Conservation (phyloP, 2,888 invertebrate genomes). For the Marasmarcha lunaedactyla region DNA sequence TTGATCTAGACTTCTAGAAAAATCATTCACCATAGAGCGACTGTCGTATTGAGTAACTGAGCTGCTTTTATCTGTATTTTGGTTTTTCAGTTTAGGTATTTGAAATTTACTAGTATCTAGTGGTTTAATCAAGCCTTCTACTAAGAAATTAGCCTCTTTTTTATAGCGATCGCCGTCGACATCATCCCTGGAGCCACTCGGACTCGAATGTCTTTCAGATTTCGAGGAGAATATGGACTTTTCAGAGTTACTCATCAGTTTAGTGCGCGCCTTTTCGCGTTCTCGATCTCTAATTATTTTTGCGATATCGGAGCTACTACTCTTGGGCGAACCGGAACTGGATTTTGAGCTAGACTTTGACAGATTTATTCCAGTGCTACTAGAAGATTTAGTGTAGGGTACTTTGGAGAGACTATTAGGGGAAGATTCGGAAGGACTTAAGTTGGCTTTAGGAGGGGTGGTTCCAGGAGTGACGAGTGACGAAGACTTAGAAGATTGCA, state of each 20-base stretch:
- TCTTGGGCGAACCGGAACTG: constrained; percentile 73
- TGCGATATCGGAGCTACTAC: constrained; percentile 66
- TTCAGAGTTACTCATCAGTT: constrained; percentile 70
- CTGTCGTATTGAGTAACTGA: constrained; percentile 50
- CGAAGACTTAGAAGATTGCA: constrained; percentile 56
- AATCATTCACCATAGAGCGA: constrained; percentile 57
- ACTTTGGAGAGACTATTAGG: constrained; percentile 43
- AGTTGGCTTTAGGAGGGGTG: constrained; percentile 55
- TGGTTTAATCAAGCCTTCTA: constrained; percentile 83
- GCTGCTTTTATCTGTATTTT: constrained; percentile 58
- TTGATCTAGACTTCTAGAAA: constrained; percentile 49
- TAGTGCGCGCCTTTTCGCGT: constrained; percentile 68
- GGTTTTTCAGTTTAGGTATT: constrained; percentile 81
- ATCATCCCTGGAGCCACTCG: constrained; percentile 74
- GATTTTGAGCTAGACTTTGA: constrained; percentile 60
- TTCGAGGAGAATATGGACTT: constrained; percentile 75
- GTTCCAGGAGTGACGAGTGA: constrained; percentile 39
- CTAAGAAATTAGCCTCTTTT: constrained; percentile 74
- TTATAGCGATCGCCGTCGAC: constrained; percentile 75
- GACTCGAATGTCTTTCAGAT: constrained; percentile 75
- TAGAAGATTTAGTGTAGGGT: constrained; percentile 60
- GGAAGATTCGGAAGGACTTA: constrained; percentile 49
- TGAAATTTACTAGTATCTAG: constrained; percentile 86
- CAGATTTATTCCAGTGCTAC: constrained; percentile 51
- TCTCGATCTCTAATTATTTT: constrained; percentile 73